phyloP scores from a whole-genome alignment of 92 coral and sea anemone genomes.

The Phenganax marumi region DNA sequence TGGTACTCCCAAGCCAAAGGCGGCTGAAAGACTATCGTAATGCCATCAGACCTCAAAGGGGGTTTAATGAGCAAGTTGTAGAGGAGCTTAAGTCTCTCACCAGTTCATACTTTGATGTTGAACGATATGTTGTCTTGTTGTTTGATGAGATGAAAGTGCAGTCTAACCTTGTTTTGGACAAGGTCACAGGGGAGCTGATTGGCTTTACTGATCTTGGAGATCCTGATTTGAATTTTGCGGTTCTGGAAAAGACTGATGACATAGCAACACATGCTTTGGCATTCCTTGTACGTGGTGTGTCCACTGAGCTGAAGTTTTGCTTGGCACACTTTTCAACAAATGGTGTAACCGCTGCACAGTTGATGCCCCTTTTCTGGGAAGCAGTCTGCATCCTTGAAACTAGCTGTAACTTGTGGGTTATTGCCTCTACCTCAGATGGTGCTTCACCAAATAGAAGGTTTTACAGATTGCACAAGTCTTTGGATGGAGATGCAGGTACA shows the following conservation, averaged over 20 bases:
- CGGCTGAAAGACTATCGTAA: slow-evolving; percentile 57
- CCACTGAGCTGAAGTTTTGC: slow-evolving; percentile 1
- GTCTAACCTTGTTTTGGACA: slow-evolving; percentile 60
- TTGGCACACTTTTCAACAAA: slow-evolving; percentile 50
- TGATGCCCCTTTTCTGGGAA: slow-evolving; percentile 61
- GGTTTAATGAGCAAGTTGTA: slow-evolving; percentile 54
- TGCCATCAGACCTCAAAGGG: slow-evolving; percentile 52
- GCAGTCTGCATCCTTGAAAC: slow-evolving; percentile 49
- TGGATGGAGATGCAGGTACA: neutral
- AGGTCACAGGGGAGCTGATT: slow-evolving; percentile 59
- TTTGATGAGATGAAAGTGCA: slow-evolving; percentile 65
- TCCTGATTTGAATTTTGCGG: slow-evolving; percentile 58
- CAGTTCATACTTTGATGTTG: slow-evolving; percentile 51
- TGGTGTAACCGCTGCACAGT: slow-evolving; percentile 49
- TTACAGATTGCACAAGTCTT: neutral
- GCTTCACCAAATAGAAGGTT: slow-evolving; percentile 13
- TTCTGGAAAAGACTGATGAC: slow-evolving; percentile 48
- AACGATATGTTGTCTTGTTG: slow-evolving; percentile 55
- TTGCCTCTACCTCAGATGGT: slow-evolving; percentile 11
- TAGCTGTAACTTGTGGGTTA: slow-evolving; percentile 50
- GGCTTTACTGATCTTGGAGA: slow-evolving; percentile 68
- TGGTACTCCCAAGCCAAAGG: slow-evolving; percentile 62
- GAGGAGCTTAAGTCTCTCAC: slow-evolving; percentile 46
- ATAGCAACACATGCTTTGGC: slow-evolving; percentile 64
- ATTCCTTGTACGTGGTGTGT: slow-evolving; percentile 34